Percentiles rank a stretch among this genome's conserved stretches.
phyloP scores from a whole-genome alignment of 2,888 invertebrate species.

The Dasypogon diadema region DNA sequence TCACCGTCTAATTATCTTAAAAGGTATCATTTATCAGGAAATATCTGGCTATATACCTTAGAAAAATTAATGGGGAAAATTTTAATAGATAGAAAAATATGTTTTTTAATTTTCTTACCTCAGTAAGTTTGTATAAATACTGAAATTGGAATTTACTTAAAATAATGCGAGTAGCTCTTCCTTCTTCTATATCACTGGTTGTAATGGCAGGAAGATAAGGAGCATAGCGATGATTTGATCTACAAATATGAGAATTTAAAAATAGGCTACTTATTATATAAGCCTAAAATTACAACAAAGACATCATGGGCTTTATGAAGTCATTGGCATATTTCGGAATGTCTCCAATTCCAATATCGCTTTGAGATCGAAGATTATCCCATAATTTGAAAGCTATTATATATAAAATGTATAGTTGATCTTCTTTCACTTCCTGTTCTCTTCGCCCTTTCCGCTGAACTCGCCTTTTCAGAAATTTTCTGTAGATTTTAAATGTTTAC shows the following conservation, averaged over 20 bases:
- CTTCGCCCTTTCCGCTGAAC: background rate
- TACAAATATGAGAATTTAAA: background rate
- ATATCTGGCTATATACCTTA: no score
- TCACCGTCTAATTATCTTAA: no score
- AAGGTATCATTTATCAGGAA: no score
- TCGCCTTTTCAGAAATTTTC: background rate
- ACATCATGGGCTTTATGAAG: slow-evolving; percentile 25
- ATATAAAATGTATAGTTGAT: slow-evolving; percentile 32
- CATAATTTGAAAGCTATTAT: slow-evolving; percentile 21
- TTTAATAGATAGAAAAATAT: no score
- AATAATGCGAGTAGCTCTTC: slow-evolving; percentile 17
- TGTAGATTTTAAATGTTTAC: background rate
- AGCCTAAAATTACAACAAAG: background rate
- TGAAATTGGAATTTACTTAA: background rate
- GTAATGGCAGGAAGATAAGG: slow-evolving; percentile 7
- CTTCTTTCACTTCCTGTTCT: slow-evolving; percentile 6
- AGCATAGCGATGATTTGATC: slow-evolving; percentile 27
- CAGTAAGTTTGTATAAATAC: background rate
- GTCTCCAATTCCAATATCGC: background rate
- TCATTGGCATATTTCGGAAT: slow-evolving; percentile 12
- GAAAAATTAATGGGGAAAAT: no score
- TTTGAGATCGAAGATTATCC: background rate
- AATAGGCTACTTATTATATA: background rate
- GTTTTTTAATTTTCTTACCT: background rate
- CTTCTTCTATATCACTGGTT: background rate